These are phyloP conservation scores for Ictalurus furcatus DNA, from an alignment of 2,113 vertebrate genomes.

Conservation along the genomic window DNA sequence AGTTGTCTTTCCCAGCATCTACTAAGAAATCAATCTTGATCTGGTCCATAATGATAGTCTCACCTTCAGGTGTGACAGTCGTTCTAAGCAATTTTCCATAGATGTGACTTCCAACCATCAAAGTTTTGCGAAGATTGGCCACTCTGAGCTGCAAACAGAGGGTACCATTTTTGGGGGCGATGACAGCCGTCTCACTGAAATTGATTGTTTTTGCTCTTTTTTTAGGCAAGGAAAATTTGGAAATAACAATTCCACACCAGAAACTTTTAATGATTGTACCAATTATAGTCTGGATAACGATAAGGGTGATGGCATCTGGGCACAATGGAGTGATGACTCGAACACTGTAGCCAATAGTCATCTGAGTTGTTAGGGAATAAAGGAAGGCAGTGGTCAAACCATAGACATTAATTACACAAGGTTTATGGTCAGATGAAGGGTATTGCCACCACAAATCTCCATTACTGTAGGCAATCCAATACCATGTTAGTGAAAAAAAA, in stretches of 20 bases:
- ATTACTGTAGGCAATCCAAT: slow-evolving; percentile 83
- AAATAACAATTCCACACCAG: slow-evolving; percentile 89
- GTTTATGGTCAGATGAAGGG: slow-evolving; percentile 74
- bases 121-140: slow-evolving; percentile 91
- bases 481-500: slow-evolving; percentile 92
- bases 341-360: slow-evolving; percentile 88
- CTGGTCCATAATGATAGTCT: slow-evolving; percentile 93
- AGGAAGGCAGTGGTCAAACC: slow-evolving; percentile 90
- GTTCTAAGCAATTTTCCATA: slow-evolving; percentile 91
- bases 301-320: slow-evolving; percentile 82
- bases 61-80: slow-evolving; percentile 85
- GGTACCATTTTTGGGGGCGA: slow-evolving; percentile 83
- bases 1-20: slow-evolving; percentile 90
- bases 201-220: slow-evolving; percentile 92
- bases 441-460: slow-evolving; percentile 88
- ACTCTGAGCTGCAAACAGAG: slow-evolving; percentile 89
- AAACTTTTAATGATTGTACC: slow-evolving; percentile 90
- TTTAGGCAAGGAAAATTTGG: slow-evolving; percentile 91
- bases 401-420: slow-evolving; percentile 83
- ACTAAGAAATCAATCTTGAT: slow-evolving; percentile 88
- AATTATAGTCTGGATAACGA: slow-evolving; percentile 85
- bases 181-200: slow-evolving; percentile 90
- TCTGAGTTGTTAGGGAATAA: slow-evolving; percentile 94
- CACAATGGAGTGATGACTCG: slow-evolving; percentile 85
- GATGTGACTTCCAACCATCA: slow-evolving; percentile 91